These are phyloP conservation scores for Amniataba percoides DNA, from an alignment of 2,797 vertebrate species.

Conservation along the genomic window DNA sequence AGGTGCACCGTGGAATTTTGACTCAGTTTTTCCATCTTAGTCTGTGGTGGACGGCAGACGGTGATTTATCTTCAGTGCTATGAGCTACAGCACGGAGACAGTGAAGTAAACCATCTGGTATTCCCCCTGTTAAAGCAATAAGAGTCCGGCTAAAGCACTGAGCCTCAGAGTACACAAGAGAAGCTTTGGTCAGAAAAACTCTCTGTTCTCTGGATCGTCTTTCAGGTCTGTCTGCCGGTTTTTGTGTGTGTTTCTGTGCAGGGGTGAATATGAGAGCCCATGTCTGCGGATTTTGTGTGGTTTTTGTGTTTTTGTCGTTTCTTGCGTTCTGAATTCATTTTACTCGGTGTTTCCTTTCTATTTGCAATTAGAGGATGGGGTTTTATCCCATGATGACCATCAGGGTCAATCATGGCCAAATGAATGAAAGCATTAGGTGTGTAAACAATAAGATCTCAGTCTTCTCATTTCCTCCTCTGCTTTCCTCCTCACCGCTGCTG, in stretches of 20 bases:
- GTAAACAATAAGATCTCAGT: slow-evolving; percentile 26
- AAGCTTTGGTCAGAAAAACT: slow-evolving; percentile 50
- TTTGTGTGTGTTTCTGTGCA: slow-evolving; percentile 30
- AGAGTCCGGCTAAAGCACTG: slow-evolving; percentile 47
- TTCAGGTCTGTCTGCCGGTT: slow-evolving; percentile 44
- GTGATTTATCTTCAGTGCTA: slow-evolving; percentile 79
- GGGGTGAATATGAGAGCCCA: neutral
- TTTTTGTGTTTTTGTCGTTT: slow-evolving; percentile 5
- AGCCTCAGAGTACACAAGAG: slow-evolving; percentile 51
- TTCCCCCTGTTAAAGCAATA: slow-evolving; percentile 80
- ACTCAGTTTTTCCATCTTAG: slow-evolving; percentile 83
- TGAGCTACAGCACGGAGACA: slow-evolving; percentile 74
- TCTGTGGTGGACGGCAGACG: slow-evolving; percentile 72
- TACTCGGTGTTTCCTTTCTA: slow-evolving; percentile 34
- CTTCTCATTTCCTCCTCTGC: slow-evolving; percentile 11
- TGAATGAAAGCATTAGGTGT: slow-evolving; percentile 30
- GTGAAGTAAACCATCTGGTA: slow-evolving; percentile 85
- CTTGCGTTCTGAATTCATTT: slow-evolving; percentile 17
- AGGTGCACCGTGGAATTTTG: slow-evolving; percentile 67
- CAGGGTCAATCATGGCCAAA: slow-evolving; percentile 4
- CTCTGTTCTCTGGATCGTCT: slow-evolving; percentile 51
- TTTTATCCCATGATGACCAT: slow-evolving; percentile 8
- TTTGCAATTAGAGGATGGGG: slow-evolving; percentile 1
- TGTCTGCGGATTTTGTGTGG: slow-evolving; percentile 17
- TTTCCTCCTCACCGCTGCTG: slow-evolving; percentile 40